These are phyloP conservation scores for Rhinichthys klamathensis DNA, from an alignment of 2,113 vertebrate genomes.

Conservation along the genomic window DNA sequence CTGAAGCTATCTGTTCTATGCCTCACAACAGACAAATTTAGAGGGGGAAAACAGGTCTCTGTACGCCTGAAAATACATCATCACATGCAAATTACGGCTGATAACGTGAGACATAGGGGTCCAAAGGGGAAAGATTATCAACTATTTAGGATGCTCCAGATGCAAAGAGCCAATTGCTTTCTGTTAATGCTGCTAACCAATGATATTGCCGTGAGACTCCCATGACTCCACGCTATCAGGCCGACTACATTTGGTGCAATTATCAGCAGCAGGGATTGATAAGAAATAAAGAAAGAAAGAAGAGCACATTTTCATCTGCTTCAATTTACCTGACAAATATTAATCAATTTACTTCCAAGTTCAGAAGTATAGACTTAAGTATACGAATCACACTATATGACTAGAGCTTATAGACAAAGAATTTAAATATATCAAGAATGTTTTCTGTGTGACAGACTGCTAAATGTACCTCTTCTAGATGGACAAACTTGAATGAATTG, in stretches of 20 bases:
- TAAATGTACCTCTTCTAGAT: neutral
- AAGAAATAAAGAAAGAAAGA: slow-evolving; percentile 22
- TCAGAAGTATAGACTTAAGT: neutral
- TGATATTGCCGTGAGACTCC: slow-evolving; percentile 38
- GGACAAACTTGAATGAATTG: neutral
- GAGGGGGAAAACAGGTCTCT: slow-evolving; percentile 4
- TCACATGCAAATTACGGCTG: slow-evolving; percentile 43
- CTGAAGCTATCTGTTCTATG: slow-evolving; percentile 30
- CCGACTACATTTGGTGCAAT: slow-evolving; percentile 31
- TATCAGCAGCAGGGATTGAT: slow-evolving; percentile 44
- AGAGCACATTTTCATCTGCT: neutral
- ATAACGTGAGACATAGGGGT: slow-evolving; percentile 45
- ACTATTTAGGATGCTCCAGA: slow-evolving; percentile 8
- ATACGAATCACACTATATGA: neutral
- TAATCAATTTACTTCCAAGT: neutral
- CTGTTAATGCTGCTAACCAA: slow-evolving; percentile 28
- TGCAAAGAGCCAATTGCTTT: slow-evolving; percentile 27
- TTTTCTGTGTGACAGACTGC: neutral
- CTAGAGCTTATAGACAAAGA: neutral
- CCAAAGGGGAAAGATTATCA: slow-evolving; percentile 47
- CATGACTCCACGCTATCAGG: slow-evolving; percentile 33
- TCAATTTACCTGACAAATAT: slow-evolving; percentile 8
- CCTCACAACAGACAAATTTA: slow-evolving; percentile 34
- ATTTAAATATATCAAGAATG: neutral
- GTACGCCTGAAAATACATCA: slow-evolving; percentile 37